These are phyloP conservation scores for Smutsia gigantea DNA, from an alignment of 2,797 vertebrate genomes.

Conservation along the genomic window DNA sequence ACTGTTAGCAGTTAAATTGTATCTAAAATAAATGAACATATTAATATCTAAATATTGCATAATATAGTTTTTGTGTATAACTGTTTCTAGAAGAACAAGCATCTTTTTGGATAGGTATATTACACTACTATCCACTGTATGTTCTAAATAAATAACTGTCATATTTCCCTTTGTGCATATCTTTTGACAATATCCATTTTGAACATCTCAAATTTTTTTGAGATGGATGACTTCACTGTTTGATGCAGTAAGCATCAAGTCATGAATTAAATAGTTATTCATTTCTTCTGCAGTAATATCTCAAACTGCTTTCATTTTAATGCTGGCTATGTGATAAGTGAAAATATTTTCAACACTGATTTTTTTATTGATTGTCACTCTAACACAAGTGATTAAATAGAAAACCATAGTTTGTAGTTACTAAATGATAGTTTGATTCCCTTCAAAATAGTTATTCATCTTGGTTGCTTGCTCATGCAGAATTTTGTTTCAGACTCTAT, in stretches of 20 bases:
- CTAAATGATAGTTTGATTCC: conserved; percentile 62
- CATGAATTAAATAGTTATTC: conserved; percentile 57
- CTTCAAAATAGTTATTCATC: conserved; percentile 67
- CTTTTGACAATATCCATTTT: conserved; percentile 52
- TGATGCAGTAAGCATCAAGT: conserved; percentile 11
- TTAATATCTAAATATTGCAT: neutral
- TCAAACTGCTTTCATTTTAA: conserved; percentile 58
- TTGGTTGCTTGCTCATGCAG: conserved; percentile 11
- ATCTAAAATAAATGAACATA: conserved; percentile 5
- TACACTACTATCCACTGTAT: neutral
- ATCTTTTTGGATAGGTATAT: neutral
- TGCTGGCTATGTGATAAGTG: conserved; percentile 48
- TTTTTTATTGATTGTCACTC: conserved; percentile 62
- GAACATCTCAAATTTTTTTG: neutral
- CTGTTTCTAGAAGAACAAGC: neutral
- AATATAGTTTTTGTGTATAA: neutral
- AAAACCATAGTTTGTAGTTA: conserved; percentile 52
- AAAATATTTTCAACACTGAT: conserved; percentile 70
- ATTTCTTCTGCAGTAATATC: conserved; percentile 54
- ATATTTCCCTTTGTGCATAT: neutral
- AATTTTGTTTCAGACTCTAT: conserved; percentile 61
- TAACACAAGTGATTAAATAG: conserved; percentile 66
- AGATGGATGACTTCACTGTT: conserved; percentile 31
- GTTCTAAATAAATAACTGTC: neutral
- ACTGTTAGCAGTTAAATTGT: neutral